Conservation (phyloP, 2,113 vertebrate genomes). For the Pollachius pollachius region DNA sequence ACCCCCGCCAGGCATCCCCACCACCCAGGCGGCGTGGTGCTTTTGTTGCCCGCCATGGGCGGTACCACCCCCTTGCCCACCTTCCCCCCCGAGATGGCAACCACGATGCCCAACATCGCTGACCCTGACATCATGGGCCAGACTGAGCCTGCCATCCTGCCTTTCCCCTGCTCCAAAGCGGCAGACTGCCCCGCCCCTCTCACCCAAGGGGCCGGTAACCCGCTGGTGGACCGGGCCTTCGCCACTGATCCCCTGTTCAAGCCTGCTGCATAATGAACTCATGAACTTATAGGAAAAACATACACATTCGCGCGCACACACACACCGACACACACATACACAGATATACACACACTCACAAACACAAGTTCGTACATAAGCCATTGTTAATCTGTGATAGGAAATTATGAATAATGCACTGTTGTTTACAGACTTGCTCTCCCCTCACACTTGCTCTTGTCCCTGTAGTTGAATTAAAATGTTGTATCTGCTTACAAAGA, state of each 20-base stretch:
- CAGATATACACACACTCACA: background rate
- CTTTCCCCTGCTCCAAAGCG: conserved; percentile 54
- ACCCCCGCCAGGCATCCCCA: background rate
- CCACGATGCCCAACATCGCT: conserved; percentile 37
- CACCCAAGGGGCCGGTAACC: rapidly evolving
- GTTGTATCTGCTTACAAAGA: too few species aligned
- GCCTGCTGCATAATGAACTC: conserved; percentile 15
- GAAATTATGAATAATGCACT: background rate
- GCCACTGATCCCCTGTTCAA: conserved; percentile 62
- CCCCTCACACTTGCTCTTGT: background rate
- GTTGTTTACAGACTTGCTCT: background rate
- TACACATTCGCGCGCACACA: background rate
- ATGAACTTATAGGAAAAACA: background rate
- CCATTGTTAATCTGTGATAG: background rate
- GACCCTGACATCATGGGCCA: conserved; percentile 59
- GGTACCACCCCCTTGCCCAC: conserved; percentile 37
- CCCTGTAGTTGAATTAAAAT: too few species aligned
- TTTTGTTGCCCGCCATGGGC: conserved; percentile 45
- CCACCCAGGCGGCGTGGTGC: conserved; percentile 46
- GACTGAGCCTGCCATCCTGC: conserved; percentile 47
- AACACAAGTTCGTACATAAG: too few species aligned
- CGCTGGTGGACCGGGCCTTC: conserved; percentile 47
- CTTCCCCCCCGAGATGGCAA: conserved; percentile 38
- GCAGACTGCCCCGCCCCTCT: conserved; percentile 37
- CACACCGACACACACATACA: background rate